phyloP scores from a whole-genome alignment of 2,797 vertebrate genomes.

The Anolis apletophallus region DNA sequence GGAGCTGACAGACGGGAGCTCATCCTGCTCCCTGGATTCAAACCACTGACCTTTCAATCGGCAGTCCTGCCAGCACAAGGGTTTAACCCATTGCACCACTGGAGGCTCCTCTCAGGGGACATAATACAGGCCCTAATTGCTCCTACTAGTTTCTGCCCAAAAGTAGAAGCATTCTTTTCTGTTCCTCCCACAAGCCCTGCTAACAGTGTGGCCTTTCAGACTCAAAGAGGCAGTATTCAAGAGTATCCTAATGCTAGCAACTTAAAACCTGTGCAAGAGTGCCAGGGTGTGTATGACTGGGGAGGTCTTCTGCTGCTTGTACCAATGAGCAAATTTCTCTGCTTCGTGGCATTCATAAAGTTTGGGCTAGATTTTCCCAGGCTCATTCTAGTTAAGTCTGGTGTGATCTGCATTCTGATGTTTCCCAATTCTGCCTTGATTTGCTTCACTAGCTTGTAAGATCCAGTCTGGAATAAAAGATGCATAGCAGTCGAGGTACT shows the following conservation, averaged over 20 bases:
- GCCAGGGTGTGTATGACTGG: not conserved
- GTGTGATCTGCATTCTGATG: conserved; percentile 16
- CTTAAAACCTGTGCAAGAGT: not conserved
- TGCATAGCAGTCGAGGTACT: not conserved
- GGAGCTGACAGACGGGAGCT: too few relatives aligned
- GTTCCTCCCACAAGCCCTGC: too few relatives aligned
- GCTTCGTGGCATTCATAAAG: not conserved
- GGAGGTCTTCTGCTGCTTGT: fast-evolving
- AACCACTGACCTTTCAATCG: too few relatives aligned
- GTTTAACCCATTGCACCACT: too few relatives aligned
- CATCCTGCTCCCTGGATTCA: too few relatives aligned
- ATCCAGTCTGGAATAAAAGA: not conserved
- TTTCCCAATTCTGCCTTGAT: conserved; percentile 2
- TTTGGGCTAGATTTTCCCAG: conserved; percentile 27
- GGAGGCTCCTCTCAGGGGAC: too few relatives aligned
- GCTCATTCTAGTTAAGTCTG: conserved; percentile 4
- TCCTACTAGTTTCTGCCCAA: too few relatives aligned
- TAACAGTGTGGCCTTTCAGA: too few relatives aligned
- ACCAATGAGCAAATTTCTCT: not conserved
- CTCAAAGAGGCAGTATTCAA: too few relatives aligned
- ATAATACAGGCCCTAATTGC: too few relatives aligned
- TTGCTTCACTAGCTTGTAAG: not conserved
- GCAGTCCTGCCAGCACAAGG: too few relatives aligned
- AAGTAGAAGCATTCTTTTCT: too few relatives aligned
- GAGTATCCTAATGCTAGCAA: not conserved